Percentiles rank a stretch among this genome's conserved stretches.
Conservation (phyloP, 2,888 invertebrate species). For the Epinotia demarniana region DNA sequence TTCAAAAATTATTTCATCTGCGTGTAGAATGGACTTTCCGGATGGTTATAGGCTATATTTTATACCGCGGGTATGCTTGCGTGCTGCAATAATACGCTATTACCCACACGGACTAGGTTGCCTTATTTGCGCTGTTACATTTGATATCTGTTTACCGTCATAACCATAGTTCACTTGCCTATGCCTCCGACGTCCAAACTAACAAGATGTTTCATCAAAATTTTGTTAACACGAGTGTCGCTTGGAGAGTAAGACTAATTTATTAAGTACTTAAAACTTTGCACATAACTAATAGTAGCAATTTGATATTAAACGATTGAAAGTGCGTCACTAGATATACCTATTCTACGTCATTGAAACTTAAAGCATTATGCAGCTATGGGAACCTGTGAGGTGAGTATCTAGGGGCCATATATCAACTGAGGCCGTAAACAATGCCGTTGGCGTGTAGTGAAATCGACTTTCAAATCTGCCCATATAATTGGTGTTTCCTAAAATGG, state of each 20-base stretch:
- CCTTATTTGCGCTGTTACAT: neutral
- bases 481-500: constrained; percentile 66
- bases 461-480: constrained; percentile 61
- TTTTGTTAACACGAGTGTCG: neutral
- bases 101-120: neutral
- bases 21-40: too few relatives aligned
- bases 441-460: constrained; percentile 57
- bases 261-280: neutral
- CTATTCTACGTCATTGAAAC: constrained; percentile 62
- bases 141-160: neutral
- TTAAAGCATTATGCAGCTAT: constrained; percentile 52
- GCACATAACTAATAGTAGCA: constrained; percentile 7
- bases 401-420: constrained; percentile 64
- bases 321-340: constrained; percentile 57
- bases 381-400: constrained; percentile 54
- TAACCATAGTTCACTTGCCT: too few relatives aligned
- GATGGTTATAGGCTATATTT: too few relatives aligned
- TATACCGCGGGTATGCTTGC: too few relatives aligned
- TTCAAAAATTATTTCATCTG: too few relatives aligned
- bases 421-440: constrained; percentile 60
- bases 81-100: neutral
- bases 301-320: constrained; percentile 30
- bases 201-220: neutral
- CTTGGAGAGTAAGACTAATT: neutral
- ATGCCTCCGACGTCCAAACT: too few relatives aligned